phyloP scores from a whole-genome alignment of 2,888 invertebrate genomes.

The Dynastes hyllus region DNA sequence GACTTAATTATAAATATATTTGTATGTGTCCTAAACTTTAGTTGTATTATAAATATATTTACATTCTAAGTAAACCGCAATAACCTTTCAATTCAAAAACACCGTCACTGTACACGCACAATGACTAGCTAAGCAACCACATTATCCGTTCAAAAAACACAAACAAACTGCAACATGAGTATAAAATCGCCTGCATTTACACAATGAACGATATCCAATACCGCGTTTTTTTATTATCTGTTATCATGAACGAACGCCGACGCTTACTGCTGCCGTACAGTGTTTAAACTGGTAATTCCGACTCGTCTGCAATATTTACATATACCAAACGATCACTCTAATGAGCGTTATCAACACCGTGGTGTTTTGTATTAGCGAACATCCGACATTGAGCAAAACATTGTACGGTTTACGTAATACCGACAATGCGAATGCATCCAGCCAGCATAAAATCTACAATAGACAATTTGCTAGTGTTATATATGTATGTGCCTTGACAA shows the following conservation, averaged over 20 bases:
- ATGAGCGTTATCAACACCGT: slow-evolving; percentile 36
- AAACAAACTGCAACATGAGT: slow-evolving; percentile 25
- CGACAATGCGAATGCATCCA: slow-evolving; percentile 27
- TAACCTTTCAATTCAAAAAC: neutral
- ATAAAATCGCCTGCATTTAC: slow-evolving; percentile 12
- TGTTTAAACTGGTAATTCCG: slow-evolving; percentile 29
- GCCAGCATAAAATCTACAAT: slow-evolving; percentile 17
- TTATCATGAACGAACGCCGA: slow-evolving; percentile 36
- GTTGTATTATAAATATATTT: no score
- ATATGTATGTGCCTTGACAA: neutral
- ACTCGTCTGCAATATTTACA: slow-evolving; percentile 28
- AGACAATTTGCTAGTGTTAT: neutral
- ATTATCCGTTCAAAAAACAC: slow-evolving; percentile 13
- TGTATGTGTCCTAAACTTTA: no score
- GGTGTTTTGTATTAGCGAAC: slow-evolving; percentile 31
- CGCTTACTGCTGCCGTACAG: slow-evolving; percentile 23
- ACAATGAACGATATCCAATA: slow-evolving; percentile 23
- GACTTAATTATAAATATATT: no score
- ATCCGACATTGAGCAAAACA: slow-evolving; percentile 38
- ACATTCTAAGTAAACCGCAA: no score
- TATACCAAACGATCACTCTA: slow-evolving; percentile 37
- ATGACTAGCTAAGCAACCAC: neutral
- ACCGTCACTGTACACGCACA: neutral
- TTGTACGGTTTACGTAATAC: slow-evolving; percentile 19
- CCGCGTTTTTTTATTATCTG: slow-evolving; percentile 8